Percentiles rank a stretch among this genome's conserved stretches.
Conservation (phyloP, 2,888 invertebrate species). For the Coronaproctus castanopsis region DNA sequence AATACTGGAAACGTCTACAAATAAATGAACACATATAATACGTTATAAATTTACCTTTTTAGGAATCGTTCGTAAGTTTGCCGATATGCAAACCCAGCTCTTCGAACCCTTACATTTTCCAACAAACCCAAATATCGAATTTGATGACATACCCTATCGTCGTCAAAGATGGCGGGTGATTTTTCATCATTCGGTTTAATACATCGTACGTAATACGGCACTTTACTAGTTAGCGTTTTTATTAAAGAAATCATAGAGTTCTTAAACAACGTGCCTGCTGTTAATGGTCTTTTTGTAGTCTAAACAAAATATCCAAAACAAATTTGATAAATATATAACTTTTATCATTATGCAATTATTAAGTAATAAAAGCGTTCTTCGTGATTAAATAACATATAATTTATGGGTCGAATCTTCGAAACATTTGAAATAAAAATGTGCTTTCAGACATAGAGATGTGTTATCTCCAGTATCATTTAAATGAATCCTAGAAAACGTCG, state of each 20-base stretch:
- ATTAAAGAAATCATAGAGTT: slow-evolving; percentile 83
- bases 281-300: slow-evolving; percentile 86
- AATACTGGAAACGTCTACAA: too few species aligned
- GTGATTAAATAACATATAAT: neutral
- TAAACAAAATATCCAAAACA: slow-evolving; percentile 25
- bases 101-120: slow-evolving; percentile 84
- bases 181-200: slow-evolving; percentile 93
- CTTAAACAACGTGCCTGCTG: slow-evolving; percentile 86
- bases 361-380: slow-evolving; percentile 1
- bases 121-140: slow-evolving; percentile 74
- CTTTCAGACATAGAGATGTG: too few species aligned
- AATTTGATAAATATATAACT: neutral
- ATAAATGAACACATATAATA: too few species aligned
- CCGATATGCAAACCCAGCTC: slow-evolving; percentile 93
- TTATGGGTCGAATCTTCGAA: too few species aligned
- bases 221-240: slow-evolving; percentile 69
- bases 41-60: too few species aligned
- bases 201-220: slow-evolving; percentile 91
- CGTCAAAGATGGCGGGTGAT: slow-evolving; percentile 65
- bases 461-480: too few species aligned
- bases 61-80: slow-evolving; percentile 85
- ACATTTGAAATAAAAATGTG: too few species aligned
- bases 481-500: too few species aligned
- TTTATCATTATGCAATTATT: too few species aligned
- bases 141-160: slow-evolving; percentile 52